These are phyloP conservation scores for Cololabis saira DNA, from an alignment of 2,113 vertebrate species.

Conservation along the genomic window DNA sequence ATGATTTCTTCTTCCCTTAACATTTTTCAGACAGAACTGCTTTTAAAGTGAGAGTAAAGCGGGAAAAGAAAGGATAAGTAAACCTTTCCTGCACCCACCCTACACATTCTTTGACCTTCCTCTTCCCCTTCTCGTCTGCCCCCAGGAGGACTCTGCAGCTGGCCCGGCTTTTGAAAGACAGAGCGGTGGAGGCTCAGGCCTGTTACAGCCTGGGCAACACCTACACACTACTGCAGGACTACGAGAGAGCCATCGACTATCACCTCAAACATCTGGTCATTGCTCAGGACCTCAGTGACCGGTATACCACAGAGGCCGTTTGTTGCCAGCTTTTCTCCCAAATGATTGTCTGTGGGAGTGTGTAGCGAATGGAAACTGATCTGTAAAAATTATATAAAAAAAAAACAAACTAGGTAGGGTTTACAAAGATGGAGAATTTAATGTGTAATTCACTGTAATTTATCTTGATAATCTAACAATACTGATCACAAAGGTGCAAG, in stretches of 20 bases:
- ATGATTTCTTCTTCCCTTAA: neutral
- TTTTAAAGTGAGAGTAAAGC: constrained; percentile 19
- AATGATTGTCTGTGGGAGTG: neutral
- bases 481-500: no score
- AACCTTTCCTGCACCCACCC: constrained; percentile 43
- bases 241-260: constrained; percentile 94
- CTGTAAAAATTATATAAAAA: no score
- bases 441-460: no score
- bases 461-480: no score
- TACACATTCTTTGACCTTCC: constrained; percentile 53
- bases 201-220: constrained; percentile 98
- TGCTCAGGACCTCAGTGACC: constrained; percentile 91
- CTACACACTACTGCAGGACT: constrained; percentile 94
- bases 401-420: no score
- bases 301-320: constrained; percentile 69
- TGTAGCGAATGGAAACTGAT: no score
- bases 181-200: constrained; percentile 95
- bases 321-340: constrained; percentile 11
- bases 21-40: neutral
- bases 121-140: constrained; percentile 25
- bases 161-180: constrained; percentile 91
- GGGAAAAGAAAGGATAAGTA: constrained; percentile 34
- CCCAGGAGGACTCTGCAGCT: constrained; percentile 91
- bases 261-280: constrained; percentile 95
- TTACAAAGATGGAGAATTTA: no score